Conservation (phyloP, 2,888 invertebrate genomes). For the Tetragonisca angustula region DNA sequence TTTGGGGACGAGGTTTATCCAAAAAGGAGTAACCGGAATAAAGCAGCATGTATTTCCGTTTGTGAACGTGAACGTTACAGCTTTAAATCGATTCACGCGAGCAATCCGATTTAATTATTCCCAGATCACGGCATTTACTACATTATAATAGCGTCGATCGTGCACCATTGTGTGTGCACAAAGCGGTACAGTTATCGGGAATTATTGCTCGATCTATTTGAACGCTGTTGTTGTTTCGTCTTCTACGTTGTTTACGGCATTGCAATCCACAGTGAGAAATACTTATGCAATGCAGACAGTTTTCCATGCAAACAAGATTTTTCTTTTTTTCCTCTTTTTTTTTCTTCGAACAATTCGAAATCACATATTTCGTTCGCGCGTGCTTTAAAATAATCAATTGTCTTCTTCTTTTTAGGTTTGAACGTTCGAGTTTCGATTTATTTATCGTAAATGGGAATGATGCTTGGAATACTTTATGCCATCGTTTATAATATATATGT, state of each 20-base stretch:
- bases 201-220: slow-evolving; percentile 32
- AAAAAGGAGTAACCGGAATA: not conserved
- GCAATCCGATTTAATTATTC: slow-evolving; percentile 31
- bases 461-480: too few relatives aligned
- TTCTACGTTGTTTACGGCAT: slow-evolving; percentile 18
- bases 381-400: too few relatives aligned
- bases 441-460: too few relatives aligned
- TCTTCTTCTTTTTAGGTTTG: too few relatives aligned
- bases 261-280: not conserved
- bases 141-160: slow-evolving; percentile 31
- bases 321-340: not conserved
- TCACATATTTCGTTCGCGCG: not conserved
- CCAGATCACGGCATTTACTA: slow-evolving; percentile 42
- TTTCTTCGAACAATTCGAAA: not conserved
- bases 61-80: slow-evolving; percentile 14
- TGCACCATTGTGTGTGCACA: slow-evolving; percentile 24
- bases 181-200: slow-evolving; percentile 40
- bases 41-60: not conserved
- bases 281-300: not conserved
- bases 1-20: not conserved
- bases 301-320: not conserved
- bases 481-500: too few relatives aligned
- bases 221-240: slow-evolving; percentile 1
- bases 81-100: slow-evolving; percentile 39
- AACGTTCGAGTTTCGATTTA: too few relatives aligned